phyloP scores from a whole-genome alignment of 1,140 invertebrate genomes.

The Anastrepha obliqua region DNA sequence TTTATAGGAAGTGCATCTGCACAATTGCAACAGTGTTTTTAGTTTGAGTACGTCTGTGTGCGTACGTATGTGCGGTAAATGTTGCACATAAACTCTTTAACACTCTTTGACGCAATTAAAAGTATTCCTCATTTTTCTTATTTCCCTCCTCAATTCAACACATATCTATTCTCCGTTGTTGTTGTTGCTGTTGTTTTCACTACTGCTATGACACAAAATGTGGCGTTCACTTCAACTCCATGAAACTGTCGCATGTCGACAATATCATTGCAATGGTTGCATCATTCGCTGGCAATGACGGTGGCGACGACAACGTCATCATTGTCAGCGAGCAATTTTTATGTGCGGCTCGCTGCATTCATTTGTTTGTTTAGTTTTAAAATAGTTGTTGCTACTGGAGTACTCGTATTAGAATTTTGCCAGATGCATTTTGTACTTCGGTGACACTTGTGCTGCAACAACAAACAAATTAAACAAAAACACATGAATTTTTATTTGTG shows the following conservation, averaged over 20 bases:
- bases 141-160: not conserved
- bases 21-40: conserved; percentile 34
- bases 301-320: conserved; percentile 26
- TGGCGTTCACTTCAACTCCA: conserved; percentile 26
- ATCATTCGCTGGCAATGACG: not conserved
- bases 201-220: conserved; percentile 23
- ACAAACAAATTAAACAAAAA: not conserved
- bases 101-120: conserved; percentile 72
- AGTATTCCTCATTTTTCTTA: conserved; percentile 45
- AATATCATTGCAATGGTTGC: conserved; percentile 34
- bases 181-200: not conserved
- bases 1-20: conserved; percentile 46
- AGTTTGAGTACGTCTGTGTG: not conserved
- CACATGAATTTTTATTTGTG: not conserved
- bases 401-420: conserved; percentile 20
- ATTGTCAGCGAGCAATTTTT: conserved; percentile 43
- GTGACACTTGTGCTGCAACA: conserved; percentile 3
- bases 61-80: conserved; percentile 61
- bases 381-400: conserved; percentile 27
- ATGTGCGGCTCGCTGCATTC: conserved; percentile 23
- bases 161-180: not conserved
- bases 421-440: conserved; percentile 27
- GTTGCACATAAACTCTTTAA: conserved; percentile 74
- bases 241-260: conserved; percentile 39
- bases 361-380: conserved; percentile 12